Conservation (phyloP, 2,888 invertebrate genomes). For the Empis livida region DNA sequence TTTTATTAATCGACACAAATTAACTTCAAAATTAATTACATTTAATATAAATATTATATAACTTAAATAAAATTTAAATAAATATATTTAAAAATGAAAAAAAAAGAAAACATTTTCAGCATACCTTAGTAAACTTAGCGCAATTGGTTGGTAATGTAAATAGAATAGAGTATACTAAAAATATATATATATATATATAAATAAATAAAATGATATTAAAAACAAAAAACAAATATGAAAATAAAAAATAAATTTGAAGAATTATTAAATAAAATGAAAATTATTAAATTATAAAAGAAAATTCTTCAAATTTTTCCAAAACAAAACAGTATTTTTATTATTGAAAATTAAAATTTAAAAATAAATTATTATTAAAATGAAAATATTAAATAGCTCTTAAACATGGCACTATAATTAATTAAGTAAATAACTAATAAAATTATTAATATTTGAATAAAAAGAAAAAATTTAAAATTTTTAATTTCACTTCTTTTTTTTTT, state of each 20-base stretch:
- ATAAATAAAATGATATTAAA: constrained; percentile 9
- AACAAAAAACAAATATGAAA: constrained; percentile 6
- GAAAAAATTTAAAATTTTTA: no score
- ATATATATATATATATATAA: constrained; percentile 9
- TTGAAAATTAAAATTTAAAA: no score
- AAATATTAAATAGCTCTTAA: no score
- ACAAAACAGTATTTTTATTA: neutral
- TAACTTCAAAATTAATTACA: no score
- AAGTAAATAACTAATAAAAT: no score
- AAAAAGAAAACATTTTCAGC: constrained; percentile 12
- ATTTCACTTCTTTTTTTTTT: no score
- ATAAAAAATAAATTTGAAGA: constrained; percentile 6
- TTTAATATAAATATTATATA: constrained; percentile 5
- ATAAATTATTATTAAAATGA: no score
- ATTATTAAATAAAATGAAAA: neutral
- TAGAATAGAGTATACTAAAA: constrained; percentile 12
- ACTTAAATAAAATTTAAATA: constrained; percentile 7
- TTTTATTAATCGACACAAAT: no score
- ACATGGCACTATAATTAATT: no score
- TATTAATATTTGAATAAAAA: no score
- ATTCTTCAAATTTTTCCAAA: neutral
- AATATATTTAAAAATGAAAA: constrained; percentile 1
- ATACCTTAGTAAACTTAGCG: constrained; percentile 37
- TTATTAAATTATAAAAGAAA: neutral
- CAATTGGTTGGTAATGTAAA: constrained; percentile 32